Conservation (phyloP, 2,797 vertebrate species). For the Urosaurus nigricauda region DNA sequence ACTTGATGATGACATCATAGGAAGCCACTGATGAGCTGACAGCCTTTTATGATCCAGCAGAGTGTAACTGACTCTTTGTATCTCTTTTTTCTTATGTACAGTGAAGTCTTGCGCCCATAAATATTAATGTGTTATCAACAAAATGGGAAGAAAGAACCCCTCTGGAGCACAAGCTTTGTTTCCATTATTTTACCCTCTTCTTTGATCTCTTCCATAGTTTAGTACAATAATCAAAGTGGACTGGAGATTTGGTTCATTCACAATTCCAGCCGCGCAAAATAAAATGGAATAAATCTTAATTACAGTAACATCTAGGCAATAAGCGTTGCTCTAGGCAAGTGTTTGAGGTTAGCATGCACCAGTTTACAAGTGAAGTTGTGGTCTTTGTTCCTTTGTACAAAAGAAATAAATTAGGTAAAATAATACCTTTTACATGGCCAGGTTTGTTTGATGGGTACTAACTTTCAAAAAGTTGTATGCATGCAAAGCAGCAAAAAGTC, state of each 20-base stretch:
- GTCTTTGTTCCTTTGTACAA: conserved; percentile 9
- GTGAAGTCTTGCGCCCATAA: conserved; percentile 55
- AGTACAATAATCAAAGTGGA: conserved; percentile 25
- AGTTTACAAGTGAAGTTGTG: background rate
- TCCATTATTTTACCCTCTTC: conserved; percentile 48
- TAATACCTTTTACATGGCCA: conserved; percentile 23
- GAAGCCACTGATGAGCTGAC: conserved; percentile 64
- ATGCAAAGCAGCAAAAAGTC: conserved; percentile 5
- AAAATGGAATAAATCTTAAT: conserved; percentile 52
- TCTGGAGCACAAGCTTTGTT: conserved; percentile 3
- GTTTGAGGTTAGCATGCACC: conserved; percentile 8
- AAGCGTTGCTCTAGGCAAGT: background rate
- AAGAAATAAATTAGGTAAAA: conserved; percentile 24
- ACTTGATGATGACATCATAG: conserved; percentile 57
- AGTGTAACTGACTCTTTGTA: conserved; percentile 54
- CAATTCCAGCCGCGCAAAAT: conserved; percentile 55
- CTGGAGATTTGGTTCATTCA: conserved; percentile 10
- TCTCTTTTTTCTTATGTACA: conserved; percentile 48
- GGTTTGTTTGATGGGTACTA: conserved; percentile 20
- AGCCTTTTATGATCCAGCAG: conserved; percentile 54
- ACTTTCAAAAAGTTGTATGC: background rate
- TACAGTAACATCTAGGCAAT: conserved; percentile 49
- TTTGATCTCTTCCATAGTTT: conserved; percentile 28
- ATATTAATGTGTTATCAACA: conserved; percentile 53
- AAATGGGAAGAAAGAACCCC: background rate